Percentiles rank a stretch among this genome's conserved stretches.
Evolutionary conservation across 2,113 vertebrate genomes (phyloP).

Genomic region (Callorhinus ursinus): DNA sequence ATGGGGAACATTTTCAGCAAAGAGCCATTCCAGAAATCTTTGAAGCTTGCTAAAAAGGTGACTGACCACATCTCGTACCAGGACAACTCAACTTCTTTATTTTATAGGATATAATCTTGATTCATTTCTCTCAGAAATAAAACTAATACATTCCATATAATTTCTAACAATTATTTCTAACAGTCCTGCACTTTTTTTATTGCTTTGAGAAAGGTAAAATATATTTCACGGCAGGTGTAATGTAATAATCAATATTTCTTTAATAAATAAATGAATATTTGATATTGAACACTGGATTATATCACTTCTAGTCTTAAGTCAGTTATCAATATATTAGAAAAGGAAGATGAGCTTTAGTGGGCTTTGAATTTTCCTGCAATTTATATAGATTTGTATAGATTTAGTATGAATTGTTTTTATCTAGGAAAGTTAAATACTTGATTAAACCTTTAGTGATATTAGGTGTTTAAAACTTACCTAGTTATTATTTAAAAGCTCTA

Average conservation of each 20-base stretch:
- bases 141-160: neutral
- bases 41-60: neutral
- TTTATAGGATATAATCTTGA: neutral
- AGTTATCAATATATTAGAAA: neutral
- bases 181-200: neutral
- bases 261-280: neutral
- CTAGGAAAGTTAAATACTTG: neutral
- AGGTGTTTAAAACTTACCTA: neutral
- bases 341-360: neutral
- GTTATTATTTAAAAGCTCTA: neutral
- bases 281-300: neutral
- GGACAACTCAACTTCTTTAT: neutral
- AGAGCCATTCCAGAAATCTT: neutral
- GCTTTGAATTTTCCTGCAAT: neutral
- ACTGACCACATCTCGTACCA: neutral
- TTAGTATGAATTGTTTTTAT: neutral
- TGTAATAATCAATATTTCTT: neutral
- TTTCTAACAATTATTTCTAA: constrained; percentile 34
- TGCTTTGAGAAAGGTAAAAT: neutral
- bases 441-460: neutral
- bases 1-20: neutral
- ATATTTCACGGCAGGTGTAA: neutral
- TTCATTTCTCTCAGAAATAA: constrained; percentile 37
- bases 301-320: neutral
- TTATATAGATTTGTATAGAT: neutral